Evolutionary conservation across 37 sponge, comb jelly and placozoan genomes (phyloP), one percentile per base, ranked within the genome.

Genomic region (Beroe ovata): DNA sequence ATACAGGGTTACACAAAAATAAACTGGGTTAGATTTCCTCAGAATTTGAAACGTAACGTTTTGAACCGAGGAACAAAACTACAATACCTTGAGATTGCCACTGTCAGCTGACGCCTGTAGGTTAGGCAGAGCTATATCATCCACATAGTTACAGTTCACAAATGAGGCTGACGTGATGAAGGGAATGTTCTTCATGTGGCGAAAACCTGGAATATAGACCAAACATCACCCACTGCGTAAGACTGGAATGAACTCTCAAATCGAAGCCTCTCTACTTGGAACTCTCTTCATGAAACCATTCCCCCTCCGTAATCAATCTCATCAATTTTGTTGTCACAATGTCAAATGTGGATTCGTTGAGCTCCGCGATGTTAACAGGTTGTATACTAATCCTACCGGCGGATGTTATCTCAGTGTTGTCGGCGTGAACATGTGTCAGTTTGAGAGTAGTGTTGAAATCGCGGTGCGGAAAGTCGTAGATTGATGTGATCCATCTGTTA

Each of bases 371-470:
- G n/a, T n/a, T n/a, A n/a, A 47, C 54, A 47, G 11, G 54, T 47
- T 47, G 11, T 47, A 47, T 11, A 47, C 6, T 6, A 16, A 47
- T 47, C 54, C 54, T 47, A 47, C 69, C 69, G 14, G 69, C 34
- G 36, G 69, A 66, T 1, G 54, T 40, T 14, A 77, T 35, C 28
- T 77, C 84, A 16, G 84, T 77, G 54, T 77, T 42, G 28, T 19
- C 23, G 8, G 84, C 84, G 28, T 77, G 28, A n/a, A 77, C 41
- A 54, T 77, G 84, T 40, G 84, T 77, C 41, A 77, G 54, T 77
- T 23, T 77, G 54, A 77, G 41, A 29, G 19, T 35, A n/a, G 22
- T 8, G 0, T 22, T 23, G 54, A 40, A 40, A 54, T 77, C 33
- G 26, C 11, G 11, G 19, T 77, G 84, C 20, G 42, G 54, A 41